Percentiles rank a stretch among this genome's conserved stretches.
These are phyloP conservation scores for Sphyrna mokarran DNA, from an alignment of 2,113 vertebrate genomes.

Conservation along the genomic window DNA sequence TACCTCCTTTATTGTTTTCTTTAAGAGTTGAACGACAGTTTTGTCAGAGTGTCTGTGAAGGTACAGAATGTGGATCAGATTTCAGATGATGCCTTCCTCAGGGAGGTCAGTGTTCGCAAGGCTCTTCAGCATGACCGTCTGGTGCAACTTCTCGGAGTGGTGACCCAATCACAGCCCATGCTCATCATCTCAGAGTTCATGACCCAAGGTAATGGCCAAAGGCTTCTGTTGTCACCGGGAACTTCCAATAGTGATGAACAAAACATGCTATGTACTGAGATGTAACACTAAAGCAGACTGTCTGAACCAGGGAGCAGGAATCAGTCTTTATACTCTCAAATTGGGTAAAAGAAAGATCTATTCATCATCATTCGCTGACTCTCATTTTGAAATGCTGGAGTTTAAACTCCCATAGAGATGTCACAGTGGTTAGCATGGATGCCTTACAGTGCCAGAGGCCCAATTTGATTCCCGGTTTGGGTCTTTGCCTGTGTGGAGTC, in stretches of 20 bases:
- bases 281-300: too few relatives aligned
- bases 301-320: background rate
- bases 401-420: background rate
- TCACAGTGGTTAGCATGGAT: too few relatives aligned
- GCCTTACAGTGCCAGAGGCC: too few relatives aligned
- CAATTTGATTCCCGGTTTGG: too few relatives aligned
- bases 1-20: background rate
- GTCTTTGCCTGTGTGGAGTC: too few relatives aligned
- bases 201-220: background rate
- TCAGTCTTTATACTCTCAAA: background rate
- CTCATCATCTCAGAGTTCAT: constrained; percentile 22
- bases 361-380: background rate
- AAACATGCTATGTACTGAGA: background rate
- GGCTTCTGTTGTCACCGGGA: background rate
- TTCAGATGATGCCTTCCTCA: background rate
- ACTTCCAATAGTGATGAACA: background rate
- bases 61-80: background rate
- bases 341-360: background rate
- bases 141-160: background rate
- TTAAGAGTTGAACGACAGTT: background rate
- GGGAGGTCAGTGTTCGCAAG: background rate
- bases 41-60: background rate
- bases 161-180: background rate
- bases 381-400: background rate
- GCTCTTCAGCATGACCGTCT: background rate